Evolutionary conservation across 2,888 invertebrate genomes (phyloP).

Genomic region (Spialia ferax): DNA sequence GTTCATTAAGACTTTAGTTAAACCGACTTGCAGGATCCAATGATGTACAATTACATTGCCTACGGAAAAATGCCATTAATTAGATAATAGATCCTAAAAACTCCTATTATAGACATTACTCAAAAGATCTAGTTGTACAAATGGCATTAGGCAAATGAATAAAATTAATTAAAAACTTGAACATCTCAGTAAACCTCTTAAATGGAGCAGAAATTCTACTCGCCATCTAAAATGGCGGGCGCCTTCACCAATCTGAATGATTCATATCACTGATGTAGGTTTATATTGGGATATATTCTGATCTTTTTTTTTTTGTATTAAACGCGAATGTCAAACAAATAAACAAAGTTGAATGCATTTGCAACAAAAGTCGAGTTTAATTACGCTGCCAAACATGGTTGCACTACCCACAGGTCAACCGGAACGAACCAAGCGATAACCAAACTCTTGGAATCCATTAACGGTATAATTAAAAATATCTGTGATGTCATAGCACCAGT

Average conservation of each 20-base stretch:
- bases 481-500: slow-evolving; percentile 14
- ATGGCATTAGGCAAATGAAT: too few species aligned
- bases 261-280: too few species aligned
- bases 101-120: too few species aligned
- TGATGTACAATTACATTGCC: not conserved
- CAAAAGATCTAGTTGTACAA: too few species aligned
- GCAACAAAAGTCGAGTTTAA: slow-evolving; percentile 15
- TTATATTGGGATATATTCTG: too few species aligned
- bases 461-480: slow-evolving; percentile 18
- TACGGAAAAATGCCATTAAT: not conserved
- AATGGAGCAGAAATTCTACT: not conserved
- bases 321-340: not conserved
- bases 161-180: not conserved
- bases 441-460: slow-evolving; percentile 23
- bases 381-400: slow-evolving; percentile 20
- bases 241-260: too few species aligned
- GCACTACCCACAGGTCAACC: slow-evolving; percentile 13
- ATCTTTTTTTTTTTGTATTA: too few species aligned
- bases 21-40: not conserved
- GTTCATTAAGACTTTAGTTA: slow-evolving; percentile 26
- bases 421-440: slow-evolving; percentile 31
- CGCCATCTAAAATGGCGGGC: too few species aligned
- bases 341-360: slow-evolving; percentile 3
- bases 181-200: not conserved
- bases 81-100: not conserved